These are phyloP conservation scores for Trichonephila inaurata DNA, from an alignment of 1,140 invertebrate species.

Conservation along the genomic window DNA sequence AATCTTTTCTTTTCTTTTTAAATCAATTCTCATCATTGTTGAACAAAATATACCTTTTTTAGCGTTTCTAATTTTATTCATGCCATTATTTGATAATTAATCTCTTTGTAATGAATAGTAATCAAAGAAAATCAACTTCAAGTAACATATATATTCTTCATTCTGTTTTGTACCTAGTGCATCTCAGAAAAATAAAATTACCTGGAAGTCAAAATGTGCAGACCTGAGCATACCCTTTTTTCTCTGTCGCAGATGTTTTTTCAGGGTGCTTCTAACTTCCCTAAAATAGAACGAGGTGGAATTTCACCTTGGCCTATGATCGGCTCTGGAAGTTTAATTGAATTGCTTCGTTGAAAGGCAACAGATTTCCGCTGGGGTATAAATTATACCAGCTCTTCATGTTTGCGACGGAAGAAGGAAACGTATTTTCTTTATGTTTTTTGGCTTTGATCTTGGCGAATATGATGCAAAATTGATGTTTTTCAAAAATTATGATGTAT, in stretches of 20 bases:
- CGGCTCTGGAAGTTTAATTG: conserved; percentile 16
- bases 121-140: neutral
- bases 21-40: no score
- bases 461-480: no score
- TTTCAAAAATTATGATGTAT: no score
- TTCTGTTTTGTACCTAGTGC: neutral
- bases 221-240: neutral
- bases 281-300: conserved; percentile 22
- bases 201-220: neutral
- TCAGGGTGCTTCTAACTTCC: neutral
- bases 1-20: no score
- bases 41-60: no score
- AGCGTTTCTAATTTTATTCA: no score
- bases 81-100: no score
- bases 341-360: conserved; percentile 53
- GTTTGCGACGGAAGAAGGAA: neutral
- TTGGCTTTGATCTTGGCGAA: no score
- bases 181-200: neutral
- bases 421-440: neutral
- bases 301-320: conserved; percentile 52
- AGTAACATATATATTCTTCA: neutral
- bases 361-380: neutral
- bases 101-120: neutral
- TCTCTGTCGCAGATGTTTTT: neutral
- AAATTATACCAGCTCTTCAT: neutral